Percentiles rank a stretch among this genome's conserved stretches.
These are phyloP conservation scores for Malaclemys terrapin DNA, from an alignment of 2,113 vertebrate genomes.

Conservation along the genomic window DNA sequence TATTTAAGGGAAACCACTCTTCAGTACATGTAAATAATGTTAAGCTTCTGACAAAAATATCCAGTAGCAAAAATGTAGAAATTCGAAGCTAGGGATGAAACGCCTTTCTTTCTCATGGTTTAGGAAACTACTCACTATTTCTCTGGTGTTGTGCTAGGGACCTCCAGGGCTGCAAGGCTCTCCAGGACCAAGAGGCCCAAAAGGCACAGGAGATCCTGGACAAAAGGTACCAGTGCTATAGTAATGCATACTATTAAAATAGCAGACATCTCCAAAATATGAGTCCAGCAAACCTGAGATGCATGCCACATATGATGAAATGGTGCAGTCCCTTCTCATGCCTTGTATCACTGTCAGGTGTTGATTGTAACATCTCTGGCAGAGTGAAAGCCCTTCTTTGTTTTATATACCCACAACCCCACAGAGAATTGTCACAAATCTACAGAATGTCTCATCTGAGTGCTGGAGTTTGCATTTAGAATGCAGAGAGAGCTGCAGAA, in stretches of 20 bases:
- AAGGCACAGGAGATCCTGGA: conserved; percentile 84
- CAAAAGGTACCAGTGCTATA: conserved; percentile 78
- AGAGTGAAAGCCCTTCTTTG: background rate
- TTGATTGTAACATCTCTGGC: background rate
- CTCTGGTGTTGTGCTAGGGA: conserved; percentile 76
- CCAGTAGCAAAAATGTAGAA: background rate
- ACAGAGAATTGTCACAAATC: background rate
- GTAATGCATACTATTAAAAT: background rate
- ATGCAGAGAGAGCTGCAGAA: background rate
- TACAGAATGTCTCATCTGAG: conserved; percentile 3
- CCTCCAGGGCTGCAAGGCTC: conserved; percentile 81
- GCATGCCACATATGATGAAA: background rate
- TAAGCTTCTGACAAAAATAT: background rate
- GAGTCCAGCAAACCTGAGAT: background rate
- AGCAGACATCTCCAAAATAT: background rate
- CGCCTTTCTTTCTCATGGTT: background rate
- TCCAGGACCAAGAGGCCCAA: conserved; percentile 83
- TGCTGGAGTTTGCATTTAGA: background rate
- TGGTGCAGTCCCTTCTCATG: background rate
- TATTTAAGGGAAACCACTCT: background rate
- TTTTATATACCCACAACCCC: background rate
- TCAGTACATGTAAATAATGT: background rate
- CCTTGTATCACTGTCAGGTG: background rate
- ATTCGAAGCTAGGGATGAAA: background rate
- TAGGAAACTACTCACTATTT: background rate